Base-by-base conservation (phyloP, 2,797 vertebrate genomes). In the Danio kyathit region DNA sequence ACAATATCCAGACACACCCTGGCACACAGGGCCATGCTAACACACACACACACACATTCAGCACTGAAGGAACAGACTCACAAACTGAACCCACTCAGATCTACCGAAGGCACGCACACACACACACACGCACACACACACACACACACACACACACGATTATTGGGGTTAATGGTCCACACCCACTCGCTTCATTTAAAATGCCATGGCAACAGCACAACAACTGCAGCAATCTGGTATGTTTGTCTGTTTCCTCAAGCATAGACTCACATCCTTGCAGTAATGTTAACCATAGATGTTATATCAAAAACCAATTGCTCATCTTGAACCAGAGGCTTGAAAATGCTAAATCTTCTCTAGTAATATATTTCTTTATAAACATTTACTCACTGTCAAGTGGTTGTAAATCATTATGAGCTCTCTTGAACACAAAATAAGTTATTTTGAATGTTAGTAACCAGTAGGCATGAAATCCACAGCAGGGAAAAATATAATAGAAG, bases 1-100 rank as follows among this genome's bases (percentile, higher is more conserved):
- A 46, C 71, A 73, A 46, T 48, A 74, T 48, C 19, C 56, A 74
- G 54, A 60, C 72, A 74, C 54, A 59, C 54, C 54, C 54, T 21
- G 17, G 13, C 17, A 73, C 9, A 74, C 14, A 43, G 16, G n/a
- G 41, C 16, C n/a, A 65, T 56, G 16, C 49, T 8, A 7, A 41
- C 40, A 43, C 16, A 51, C 66, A 69, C 66, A 11, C 49, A 48
- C 7, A 12, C 46, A 48, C 2, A 48, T 63, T 17, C 40, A 64
- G 38, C 29, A 29, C 29, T 29, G 29, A 29, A 29, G 29, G 29
- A 29, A 29, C 29, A 29, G 1, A 29, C 6, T 40, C 7, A 57
- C 19, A 21, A 21, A 17, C 43, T 46, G 3, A 65, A 51, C 44
- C 5, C 49, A 52, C 67, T n/a, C 29, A 40, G 9, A 70, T 69